phyloP scores from a whole-genome alignment of 2,888 invertebrate species.

The Drosophila mimetica region DNA sequence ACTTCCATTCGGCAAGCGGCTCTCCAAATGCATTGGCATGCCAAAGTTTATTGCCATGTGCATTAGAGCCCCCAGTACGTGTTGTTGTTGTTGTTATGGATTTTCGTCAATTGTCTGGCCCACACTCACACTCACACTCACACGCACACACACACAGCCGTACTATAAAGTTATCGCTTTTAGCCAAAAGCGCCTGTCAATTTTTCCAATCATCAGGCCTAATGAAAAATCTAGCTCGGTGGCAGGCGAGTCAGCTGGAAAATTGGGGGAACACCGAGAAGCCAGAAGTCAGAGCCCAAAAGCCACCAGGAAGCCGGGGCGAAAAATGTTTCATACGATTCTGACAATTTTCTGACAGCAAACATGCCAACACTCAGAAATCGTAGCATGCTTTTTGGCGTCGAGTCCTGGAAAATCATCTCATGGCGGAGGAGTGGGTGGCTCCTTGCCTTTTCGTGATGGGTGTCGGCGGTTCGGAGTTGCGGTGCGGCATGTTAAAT shows the following conservation, averaged over 20 bases:
- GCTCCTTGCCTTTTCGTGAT: constrained; percentile 16
- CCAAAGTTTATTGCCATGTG: constrained; percentile 37
- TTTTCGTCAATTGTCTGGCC: constrained; percentile 62
- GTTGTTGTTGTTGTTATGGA: constrained; percentile 39
- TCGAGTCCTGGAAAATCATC: constrained; percentile 3
- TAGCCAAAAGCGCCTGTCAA: constrained; percentile 68
- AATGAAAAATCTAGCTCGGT: constrained; percentile 70
- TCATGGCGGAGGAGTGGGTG: constrained; percentile 5
- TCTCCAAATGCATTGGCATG: constrained; percentile 38
- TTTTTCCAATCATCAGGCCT: constrained; percentile 75
- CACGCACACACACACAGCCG: constrained; percentile 16
- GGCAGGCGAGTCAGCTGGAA: constrained; percentile 27
- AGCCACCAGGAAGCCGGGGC: not conserved
- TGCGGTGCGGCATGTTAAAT: constrained; percentile 80
- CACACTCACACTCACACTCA: constrained; percentile 22
- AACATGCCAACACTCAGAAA: constrained; percentile 80
- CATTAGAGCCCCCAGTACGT: constrained; percentile 5
- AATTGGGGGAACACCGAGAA: constrained; percentile 4
- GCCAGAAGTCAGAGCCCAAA: not conserved
- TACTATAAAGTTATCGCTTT: constrained; percentile 66
- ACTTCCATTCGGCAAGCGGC: constrained; percentile 23
- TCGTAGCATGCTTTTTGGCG: constrained; percentile 60
- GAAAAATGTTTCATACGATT: constrained; percentile 61
- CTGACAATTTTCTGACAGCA: constrained; percentile 80
- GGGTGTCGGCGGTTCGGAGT: constrained; percentile 59